Evolutionary conservation across 2,888 invertebrate species (phyloP).

Genomic region (Meloe dianella): DNA sequence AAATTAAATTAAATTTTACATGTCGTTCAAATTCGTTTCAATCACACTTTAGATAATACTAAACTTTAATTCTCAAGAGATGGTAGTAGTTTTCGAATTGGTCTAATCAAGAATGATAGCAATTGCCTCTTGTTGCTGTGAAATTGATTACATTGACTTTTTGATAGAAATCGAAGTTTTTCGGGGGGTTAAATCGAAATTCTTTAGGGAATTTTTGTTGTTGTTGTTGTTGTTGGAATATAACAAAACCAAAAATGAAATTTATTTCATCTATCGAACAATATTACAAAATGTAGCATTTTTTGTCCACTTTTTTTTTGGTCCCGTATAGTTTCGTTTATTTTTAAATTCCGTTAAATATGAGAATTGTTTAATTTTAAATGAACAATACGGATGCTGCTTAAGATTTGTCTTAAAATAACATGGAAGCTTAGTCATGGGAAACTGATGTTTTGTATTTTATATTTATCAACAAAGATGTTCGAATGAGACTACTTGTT

Average conservation of each 20-base stretch:
- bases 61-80: background rate
- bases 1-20: too few relatives aligned
- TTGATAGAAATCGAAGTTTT: background rate
- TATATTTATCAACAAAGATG: background rate
- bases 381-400: background rate
- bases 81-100: conserved; percentile 2
- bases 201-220: background rate
- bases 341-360: background rate
- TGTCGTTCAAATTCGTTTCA: too few relatives aligned
- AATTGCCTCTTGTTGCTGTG: background rate
- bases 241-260: background rate
- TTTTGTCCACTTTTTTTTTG: background rate
- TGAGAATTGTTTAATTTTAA: background rate
- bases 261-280: background rate
- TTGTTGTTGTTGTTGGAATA: background rate
- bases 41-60: background rate
- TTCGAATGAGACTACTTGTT: background rate
- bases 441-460: background rate
- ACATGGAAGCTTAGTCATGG: background rate
- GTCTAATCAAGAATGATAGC: background rate
- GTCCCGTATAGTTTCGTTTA: background rate
- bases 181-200: background rate
- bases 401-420: background rate
- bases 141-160: background rate
- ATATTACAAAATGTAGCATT: background rate